Conservation (phyloP, 2,113 vertebrate species). For the Patagioenas fasciata region DNA sequence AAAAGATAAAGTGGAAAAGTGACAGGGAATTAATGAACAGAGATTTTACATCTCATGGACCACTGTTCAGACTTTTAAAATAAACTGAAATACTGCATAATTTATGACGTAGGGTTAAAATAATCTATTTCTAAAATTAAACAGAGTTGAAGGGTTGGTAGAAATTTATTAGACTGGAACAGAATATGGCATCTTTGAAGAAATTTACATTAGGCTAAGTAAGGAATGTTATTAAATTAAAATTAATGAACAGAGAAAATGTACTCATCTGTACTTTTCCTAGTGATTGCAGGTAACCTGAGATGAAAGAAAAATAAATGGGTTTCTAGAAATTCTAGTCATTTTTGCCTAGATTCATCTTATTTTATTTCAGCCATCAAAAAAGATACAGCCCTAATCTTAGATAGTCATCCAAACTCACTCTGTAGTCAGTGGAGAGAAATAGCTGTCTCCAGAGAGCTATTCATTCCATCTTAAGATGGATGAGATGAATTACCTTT, state of each 20-base stretch:
- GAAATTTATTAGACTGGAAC: background rate
- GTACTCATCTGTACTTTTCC: background rate
- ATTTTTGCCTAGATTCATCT: slow-evolving; percentile 7
- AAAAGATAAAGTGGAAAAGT: slow-evolving; percentile 21
- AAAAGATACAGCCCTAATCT: background rate
- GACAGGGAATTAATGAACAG: background rate
- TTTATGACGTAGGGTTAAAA: slow-evolving; percentile 29
- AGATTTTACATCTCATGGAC: background rate
- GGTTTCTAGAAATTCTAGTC: background rate
- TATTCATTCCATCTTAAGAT: background rate
- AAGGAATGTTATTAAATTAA: slow-evolving; percentile 9
- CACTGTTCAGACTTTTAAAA: background rate
- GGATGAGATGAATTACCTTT: background rate
- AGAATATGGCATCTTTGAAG: slow-evolving; percentile 5
- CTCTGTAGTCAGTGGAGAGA: background rate
- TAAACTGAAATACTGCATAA: slow-evolving; percentile 31
- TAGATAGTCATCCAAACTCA: background rate
- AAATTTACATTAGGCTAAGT: slow-evolving; percentile 6
- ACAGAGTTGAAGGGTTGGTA: background rate
- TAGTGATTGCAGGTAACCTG: background rate
- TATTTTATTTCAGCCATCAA: slow-evolving; percentile 22
- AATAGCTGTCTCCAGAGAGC: background rate
- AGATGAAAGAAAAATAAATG: slow-evolving; percentile 43
- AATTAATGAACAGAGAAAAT: slow-evolving; percentile 29
- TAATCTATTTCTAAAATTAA: slow-evolving; percentile 38